phyloP scores from a whole-genome alignment of 2,797 vertebrate species.

The Taenioides sp. region DNA sequence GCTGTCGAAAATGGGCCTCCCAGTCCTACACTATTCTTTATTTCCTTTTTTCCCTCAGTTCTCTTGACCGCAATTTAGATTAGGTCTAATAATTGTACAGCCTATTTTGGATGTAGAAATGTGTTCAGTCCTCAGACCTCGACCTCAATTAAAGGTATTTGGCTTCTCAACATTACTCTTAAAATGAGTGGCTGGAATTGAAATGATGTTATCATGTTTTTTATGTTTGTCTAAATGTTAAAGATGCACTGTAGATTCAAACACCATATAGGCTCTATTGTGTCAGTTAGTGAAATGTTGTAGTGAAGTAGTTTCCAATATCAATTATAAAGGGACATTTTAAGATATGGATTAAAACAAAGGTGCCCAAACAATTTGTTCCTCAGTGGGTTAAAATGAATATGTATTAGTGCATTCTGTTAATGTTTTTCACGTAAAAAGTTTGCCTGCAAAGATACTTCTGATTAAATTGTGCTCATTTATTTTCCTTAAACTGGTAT shows the following conservation, averaged over 20 bases:
- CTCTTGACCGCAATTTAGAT: slow-evolving; percentile 9
- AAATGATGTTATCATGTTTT: not conserved
- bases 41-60: not conserved
- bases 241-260: not conserved
- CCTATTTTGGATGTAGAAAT: not conserved
- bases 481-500: too few species aligned
- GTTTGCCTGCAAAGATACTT: too few species aligned
- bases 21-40: not conserved
- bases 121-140: not conserved
- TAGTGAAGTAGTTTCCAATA: too few species aligned
- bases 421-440: too few species aligned
- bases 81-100: slow-evolving; percentile 10
- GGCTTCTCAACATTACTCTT: slow-evolving; percentile 3
- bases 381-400: too few species aligned
- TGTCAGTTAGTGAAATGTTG: not conserved
- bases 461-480: too few species aligned
- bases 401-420: too few species aligned
- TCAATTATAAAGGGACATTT: too few species aligned
- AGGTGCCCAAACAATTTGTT: too few species aligned
- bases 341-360: too few species aligned
- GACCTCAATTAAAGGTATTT: slow-evolving; percentile 5
- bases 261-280: not conserved
- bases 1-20: not conserved
- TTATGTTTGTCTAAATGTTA: not conserved
- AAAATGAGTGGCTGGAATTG: not conserved